phyloP scores from a whole-genome alignment of 1,140 invertebrate genomes.

The Drosophila bocqueti region DNA sequence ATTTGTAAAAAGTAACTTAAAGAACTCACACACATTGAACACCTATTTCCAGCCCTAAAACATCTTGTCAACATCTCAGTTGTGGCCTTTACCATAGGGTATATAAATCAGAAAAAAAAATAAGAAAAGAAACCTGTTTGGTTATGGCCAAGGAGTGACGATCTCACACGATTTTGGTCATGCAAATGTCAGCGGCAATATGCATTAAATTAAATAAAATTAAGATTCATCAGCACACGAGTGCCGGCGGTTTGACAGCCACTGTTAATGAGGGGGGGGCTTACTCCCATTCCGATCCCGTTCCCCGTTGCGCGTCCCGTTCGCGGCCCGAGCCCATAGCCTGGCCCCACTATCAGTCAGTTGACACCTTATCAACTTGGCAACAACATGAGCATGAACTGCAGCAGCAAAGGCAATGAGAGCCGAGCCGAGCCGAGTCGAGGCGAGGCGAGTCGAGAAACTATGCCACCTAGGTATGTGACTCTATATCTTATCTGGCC shows the following conservation, averaged over 20 bases:
- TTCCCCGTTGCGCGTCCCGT: neutral
- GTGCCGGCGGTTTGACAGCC: slow-evolving; percentile 29
- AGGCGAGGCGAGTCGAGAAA: slow-evolving; percentile 16
- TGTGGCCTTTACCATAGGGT: neutral
- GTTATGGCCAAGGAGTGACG: slow-evolving; percentile 24
- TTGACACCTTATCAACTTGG: slow-evolving; percentile 50
- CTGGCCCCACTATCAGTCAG: slow-evolving; percentile 39
- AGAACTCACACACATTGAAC: neutral
- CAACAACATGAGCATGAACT: slow-evolving; percentile 50
- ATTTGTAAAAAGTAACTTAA: neutral
- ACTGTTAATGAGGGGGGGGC: neutral
- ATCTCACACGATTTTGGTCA: slow-evolving; percentile 59
- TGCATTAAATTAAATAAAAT: slow-evolving; percentile 79
- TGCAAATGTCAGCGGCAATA: slow-evolving; percentile 73
- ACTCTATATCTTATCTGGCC: slow-evolving; percentile 68
- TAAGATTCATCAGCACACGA: slow-evolving; percentile 67
- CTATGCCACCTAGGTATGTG: slow-evolving; percentile 46
- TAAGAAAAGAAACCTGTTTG: slow-evolving; percentile 15
- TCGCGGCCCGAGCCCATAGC: slow-evolving; percentile 6
- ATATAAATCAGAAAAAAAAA: slow-evolving; percentile 2
- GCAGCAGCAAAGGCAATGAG: slow-evolving; percentile 23
- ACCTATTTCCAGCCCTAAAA: neutral
- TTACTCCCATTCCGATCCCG: neutral
- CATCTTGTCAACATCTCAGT: neutral
- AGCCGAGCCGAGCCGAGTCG: slow-evolving; percentile 1